A percentile compares a stretch with the other conserved stretches of the same genome.
Conservation (phyloP, 2,797 vertebrate genomes). For the Epinephelus awoara region DNA sequence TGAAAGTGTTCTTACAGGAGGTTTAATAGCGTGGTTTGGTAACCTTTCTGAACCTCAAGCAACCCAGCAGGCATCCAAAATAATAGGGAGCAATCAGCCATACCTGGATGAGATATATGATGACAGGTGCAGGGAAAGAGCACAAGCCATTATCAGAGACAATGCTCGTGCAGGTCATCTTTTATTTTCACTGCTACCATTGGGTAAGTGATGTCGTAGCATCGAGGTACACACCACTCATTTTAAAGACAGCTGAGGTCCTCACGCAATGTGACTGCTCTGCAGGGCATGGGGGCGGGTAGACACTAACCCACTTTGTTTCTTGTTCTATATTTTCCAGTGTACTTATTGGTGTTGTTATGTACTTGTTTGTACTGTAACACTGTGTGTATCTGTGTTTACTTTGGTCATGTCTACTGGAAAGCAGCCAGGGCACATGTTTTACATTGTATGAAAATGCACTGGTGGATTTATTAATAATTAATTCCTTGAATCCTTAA, state of each 20-base stretch:
- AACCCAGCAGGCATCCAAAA: not conserved
- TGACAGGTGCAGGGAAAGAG: not conserved
- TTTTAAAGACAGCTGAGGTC: not conserved
- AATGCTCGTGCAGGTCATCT: not conserved
- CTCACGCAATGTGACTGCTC: not conserved
- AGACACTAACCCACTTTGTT: not conserved
- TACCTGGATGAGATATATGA: not conserved
- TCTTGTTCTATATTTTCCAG: no score
- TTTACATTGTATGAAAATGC: not conserved
- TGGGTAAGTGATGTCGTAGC: not conserved
- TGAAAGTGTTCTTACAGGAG: not conserved
- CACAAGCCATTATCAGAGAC: not conserved
- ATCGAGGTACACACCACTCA: no score
- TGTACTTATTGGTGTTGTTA: not conserved
- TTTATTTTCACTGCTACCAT: constrained; percentile 1
- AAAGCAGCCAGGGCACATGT: not conserved
- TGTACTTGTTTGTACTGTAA: not conserved
- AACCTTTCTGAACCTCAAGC: not conserved
- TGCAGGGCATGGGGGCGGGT: not conserved
- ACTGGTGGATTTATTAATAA: not conserved
- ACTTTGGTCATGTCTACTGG: not conserved
- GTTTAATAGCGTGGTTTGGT: not conserved
- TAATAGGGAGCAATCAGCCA: not conserved
- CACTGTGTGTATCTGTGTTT: not conserved
- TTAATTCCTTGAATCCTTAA: not conserved